Base-by-base conservation (phyloP, 2,797 vertebrate species). In the Chrysolophus pictus region DNA sequence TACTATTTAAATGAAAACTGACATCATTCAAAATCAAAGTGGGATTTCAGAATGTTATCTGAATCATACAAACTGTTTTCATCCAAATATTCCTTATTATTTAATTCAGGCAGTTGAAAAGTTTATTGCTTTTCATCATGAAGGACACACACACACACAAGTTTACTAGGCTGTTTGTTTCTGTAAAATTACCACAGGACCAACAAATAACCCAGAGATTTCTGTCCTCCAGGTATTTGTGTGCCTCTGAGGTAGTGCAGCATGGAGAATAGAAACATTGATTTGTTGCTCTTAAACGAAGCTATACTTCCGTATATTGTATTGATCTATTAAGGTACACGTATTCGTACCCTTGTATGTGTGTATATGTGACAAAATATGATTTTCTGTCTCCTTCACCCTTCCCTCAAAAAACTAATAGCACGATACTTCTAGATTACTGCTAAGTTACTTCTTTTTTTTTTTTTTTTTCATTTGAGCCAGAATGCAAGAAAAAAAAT, bases 1-100 rank as follows among this genome's bases (percentile, higher is more conserved):
- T 65, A 65, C 14, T 16, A 12, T 65, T 93, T 69, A 59, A 72
- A 12, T 59, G 56, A 90, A 90, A 89, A 47, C 14, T 83, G 91
- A 68, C 10, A 47, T 60, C 14, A 65, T 80, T 91, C 51, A 86
- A 73, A 78, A 64, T 51, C 39, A 39, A 85, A 86, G 63, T 46
- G 24, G 47, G 58, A 78, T 12, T 72, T 89, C 84, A 89, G n/a
- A 83, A 78, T 17, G 3, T 51, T 59, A 73, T 31, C 69, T 75
- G 69, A 90, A 79, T 67, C n/a, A 51, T 59, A 67, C 15, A 75
- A 84, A 29, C 35, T 35, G 6, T 70, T 29, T 19, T 79, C 68
- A 73, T 26, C 37, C 51, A 90, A 88, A 72, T 44, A 14, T n/a
- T 75, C 55, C 46, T 75, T 78, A 88, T 23, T 62, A 23, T 78